Evolutionary conservation across 1,140 invertebrate species (phyloP).

Genomic region (Drosophila asahinai): DNA sequence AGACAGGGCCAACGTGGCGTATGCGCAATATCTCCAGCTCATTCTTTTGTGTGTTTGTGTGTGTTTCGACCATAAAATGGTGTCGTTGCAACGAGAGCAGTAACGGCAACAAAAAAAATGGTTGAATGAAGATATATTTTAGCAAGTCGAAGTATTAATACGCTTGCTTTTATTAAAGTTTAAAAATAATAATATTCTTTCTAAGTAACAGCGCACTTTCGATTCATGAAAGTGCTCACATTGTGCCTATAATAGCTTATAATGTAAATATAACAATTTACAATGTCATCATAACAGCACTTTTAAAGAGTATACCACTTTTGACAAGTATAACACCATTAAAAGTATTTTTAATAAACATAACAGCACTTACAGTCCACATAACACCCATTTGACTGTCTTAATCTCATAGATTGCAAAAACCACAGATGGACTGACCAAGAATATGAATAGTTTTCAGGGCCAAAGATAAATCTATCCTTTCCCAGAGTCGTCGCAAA

Average conservation of each 20-base stretch:
- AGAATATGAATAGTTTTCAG: neutral
- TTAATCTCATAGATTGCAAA: no score
- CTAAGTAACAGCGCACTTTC: no score
- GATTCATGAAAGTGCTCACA: no score
- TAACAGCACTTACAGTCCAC: neutral
- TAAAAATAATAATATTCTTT: no score
- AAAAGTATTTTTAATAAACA: neutral
- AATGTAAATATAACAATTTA: neutral
- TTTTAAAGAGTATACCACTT: neutral
- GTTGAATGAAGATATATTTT: neutral
- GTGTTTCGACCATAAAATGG: conserved; percentile 61
- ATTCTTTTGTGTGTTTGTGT: conserved; percentile 24
- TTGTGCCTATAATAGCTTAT: neutral
- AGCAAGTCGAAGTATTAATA: neutral
- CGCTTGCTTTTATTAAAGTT: neutral
- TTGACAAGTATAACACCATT: neutral
- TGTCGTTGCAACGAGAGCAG: conserved; percentile 66
- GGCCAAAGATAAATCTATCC: neutral
- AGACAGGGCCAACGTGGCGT: conserved; percentile 73
- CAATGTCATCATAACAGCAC: neutral
- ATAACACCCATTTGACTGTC: no score
- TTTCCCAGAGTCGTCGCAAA: neutral
- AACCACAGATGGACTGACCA: neutral
- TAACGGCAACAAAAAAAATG: conserved; percentile 17
- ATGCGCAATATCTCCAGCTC: conserved; percentile 75